A percentile compares a stretch with the other conserved stretches of the same genome.
phyloP scores from a whole-genome alignment of 2,888 invertebrate genomes.

The Lasioglossum lativentre region DNA sequence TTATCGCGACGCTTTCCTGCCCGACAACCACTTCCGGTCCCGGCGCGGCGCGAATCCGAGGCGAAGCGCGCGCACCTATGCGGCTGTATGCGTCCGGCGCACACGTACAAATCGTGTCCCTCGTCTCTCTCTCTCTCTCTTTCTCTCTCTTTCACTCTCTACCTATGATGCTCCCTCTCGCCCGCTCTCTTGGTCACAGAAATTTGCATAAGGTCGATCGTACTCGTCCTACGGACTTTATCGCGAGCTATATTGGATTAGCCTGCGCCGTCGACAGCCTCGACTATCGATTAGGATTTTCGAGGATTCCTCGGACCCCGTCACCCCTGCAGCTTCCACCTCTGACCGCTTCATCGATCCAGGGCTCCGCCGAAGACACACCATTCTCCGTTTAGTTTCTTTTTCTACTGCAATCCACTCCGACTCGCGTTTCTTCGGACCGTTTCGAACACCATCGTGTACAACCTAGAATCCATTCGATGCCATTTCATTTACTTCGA shows the following conservation, averaged over 20 bases:
- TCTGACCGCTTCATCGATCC: constrained; percentile 40
- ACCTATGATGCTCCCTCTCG: background rate
- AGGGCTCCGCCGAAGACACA: background rate
- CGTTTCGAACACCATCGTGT: background rate
- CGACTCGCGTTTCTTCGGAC: background rate
- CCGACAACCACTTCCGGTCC: constrained; percentile 66
- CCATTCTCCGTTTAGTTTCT: background rate
- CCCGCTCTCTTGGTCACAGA: background rate
- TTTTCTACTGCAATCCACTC: background rate
- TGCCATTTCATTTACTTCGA: background rate
- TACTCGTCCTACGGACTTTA: constrained; percentile 49
- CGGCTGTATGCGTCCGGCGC: constrained; percentile 1
- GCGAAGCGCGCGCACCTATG: constrained; percentile 5
- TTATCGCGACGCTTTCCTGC: constrained; percentile 68
- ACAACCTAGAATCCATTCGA: background rate
- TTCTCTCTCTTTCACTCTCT: background rate
- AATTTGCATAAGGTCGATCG: constrained; percentile 59
- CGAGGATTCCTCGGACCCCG: constrained; percentile 15
- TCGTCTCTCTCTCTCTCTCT: background rate
- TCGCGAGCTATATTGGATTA: constrained; percentile 38
- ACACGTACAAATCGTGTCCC: background rate
- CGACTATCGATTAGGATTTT: constrained; percentile 50
- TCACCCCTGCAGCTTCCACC: background rate
- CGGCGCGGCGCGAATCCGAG: constrained; percentile 1
- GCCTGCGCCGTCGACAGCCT: constrained; percentile 15